These are phyloP conservation scores for Oscheius sp. DNA, from an alignment of 1,140 invertebrate genomes.

Conservation along the genomic window DNA sequence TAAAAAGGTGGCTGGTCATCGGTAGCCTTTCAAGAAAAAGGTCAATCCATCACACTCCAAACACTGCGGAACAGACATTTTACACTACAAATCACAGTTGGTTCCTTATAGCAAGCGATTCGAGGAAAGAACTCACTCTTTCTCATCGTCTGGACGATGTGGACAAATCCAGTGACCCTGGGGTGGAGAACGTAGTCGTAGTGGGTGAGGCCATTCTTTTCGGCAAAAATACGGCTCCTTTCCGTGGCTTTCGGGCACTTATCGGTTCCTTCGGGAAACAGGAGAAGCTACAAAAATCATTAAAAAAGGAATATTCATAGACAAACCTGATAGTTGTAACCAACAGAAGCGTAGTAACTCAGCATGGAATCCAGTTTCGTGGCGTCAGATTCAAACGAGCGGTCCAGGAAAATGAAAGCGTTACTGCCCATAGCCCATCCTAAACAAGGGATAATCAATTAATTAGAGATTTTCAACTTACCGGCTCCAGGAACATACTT, in stretches of 20 bases:
- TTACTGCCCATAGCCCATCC: conserved; percentile 13
- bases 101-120: too few relatives aligned
- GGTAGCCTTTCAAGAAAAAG: background rate
- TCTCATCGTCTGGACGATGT: conserved; percentile 70
- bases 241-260: conserved; percentile 72
- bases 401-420: conserved; percentile 6
- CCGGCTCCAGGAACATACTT: conserved; percentile 73
- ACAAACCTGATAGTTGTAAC: conserved; percentile 14
- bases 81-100: too few relatives aligned
- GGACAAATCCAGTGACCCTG: conserved; percentile 78
- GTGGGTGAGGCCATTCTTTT: conserved; percentile 69
- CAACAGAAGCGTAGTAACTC: background rate
- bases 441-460: conserved; percentile 65
- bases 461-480: background rate
- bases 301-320: background rate
- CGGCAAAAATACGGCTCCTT: conserved; percentile 74
- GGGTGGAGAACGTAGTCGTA: conserved; percentile 79
- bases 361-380: background rate
- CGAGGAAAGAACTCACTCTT: conserved; percentile 63
- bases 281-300: conserved; percentile 66
- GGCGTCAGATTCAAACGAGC: background rate
- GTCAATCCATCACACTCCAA: too few relatives aligned
- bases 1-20: background rate
- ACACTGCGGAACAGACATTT: too few relatives aligned
- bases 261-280: conserved; percentile 87